These are phyloP conservation scores for Hemiscyllium ocellatum DNA, from an alignment of 2,113 vertebrate species.

Conservation along the genomic window DNA sequence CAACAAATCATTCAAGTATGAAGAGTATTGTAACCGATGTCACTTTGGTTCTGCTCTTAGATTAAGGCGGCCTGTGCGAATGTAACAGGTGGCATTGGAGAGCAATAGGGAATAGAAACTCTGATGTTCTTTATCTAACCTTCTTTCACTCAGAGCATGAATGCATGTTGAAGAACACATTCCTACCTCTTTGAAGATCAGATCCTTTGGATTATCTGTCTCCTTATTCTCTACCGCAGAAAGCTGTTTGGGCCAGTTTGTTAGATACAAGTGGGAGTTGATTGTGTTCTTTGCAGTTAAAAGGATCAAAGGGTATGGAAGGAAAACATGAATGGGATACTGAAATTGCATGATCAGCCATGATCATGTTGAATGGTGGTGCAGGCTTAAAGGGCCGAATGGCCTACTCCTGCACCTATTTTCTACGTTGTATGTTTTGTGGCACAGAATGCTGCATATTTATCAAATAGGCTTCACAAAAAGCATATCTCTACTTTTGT, in stretches of 20 bases:
- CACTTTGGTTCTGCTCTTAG: background rate
- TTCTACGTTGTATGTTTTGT: background rate
- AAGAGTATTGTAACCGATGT: background rate
- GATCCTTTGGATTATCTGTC: background rate
- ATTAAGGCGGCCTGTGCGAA: background rate
- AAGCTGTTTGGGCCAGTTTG: too few species aligned
- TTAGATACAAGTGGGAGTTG: too few species aligned
- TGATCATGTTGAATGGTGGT: too few species aligned
- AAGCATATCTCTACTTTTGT: background rate
- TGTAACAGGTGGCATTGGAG: background rate
- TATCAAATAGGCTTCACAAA: background rate
- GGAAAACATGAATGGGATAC: too few species aligned
- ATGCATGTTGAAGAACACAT: background rate
- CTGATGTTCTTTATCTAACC: background rate
- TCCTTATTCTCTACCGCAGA: background rate
- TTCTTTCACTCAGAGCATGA: background rate
- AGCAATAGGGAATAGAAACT: background rate
- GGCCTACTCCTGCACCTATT: too few species aligned
- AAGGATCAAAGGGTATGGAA: too few species aligned
- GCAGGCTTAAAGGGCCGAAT: too few species aligned
- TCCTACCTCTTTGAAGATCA: background rate
- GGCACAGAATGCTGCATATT: background rate
- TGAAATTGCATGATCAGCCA: too few species aligned
- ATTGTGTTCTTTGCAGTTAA: too few species aligned
- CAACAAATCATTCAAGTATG: background rate